Conservation (phyloP, 2,113 vertebrate species). For the Symphodus melops region DNA sequence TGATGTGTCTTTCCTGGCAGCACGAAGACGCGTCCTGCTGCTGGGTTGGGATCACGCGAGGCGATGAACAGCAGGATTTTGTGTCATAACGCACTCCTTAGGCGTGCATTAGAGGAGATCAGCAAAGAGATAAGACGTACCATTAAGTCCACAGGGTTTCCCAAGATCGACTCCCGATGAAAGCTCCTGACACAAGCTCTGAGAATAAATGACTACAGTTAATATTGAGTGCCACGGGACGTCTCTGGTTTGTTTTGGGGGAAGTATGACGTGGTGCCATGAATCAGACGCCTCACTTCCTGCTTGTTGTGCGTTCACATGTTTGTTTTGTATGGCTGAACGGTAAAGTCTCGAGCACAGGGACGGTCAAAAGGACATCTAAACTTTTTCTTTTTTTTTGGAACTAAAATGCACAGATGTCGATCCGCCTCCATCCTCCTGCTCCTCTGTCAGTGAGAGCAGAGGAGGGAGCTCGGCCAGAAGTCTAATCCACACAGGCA, state of each 20-base stretch:
- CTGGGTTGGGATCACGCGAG: too few species aligned
- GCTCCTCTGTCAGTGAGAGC: conserved; percentile 1
- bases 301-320: not conserved
- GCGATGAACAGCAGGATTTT: too few species aligned
- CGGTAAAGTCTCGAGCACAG: not conserved
- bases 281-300: not conserved
- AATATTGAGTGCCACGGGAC: too few species aligned
- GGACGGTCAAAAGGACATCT: conserved; percentile 10
- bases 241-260: not conserved
- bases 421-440: conserved; percentile 17
- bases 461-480: conserved; percentile 52
- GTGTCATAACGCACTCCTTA: too few species aligned
- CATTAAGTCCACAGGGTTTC: too few species aligned
- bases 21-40: too few species aligned
- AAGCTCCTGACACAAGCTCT: too few species aligned
- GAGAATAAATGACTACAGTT: too few species aligned
- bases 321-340: not conserved
- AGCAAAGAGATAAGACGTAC: too few species aligned
- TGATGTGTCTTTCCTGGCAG: too few species aligned
- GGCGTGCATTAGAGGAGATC: too few species aligned
- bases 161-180: too few species aligned
- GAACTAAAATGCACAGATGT: conserved; percentile 20
- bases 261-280: not conserved
- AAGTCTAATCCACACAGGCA: conserved; percentile 63
- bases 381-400: not conserved